Percentiles rank a stretch among this genome's conserved stretches.
Conservation (phyloP, 2,113 vertebrate species). For the Acrocephalus kingi region DNA sequence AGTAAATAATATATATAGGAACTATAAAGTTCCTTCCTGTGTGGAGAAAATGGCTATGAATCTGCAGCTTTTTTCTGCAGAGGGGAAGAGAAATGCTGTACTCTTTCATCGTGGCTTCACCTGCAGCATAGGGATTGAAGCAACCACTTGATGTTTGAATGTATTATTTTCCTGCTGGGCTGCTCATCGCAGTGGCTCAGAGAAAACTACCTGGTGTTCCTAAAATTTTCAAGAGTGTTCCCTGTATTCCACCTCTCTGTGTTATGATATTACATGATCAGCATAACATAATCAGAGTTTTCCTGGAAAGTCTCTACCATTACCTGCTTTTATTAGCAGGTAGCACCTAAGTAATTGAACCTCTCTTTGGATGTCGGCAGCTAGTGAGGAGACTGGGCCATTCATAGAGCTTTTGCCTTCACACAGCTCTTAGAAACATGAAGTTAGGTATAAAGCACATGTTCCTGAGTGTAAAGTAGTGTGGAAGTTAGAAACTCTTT, state of each 20-base stretch:
- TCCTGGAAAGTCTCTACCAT: not conserved
- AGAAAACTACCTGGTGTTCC: not conserved
- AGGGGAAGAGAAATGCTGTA: not conserved
- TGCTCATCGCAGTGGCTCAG: not conserved
- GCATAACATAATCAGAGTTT: fast-evolving
- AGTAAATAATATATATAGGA: not conserved
- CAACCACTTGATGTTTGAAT: not conserved
- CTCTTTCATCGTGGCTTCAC: not conserved
- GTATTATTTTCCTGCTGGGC: not conserved
- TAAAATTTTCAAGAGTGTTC: not conserved
- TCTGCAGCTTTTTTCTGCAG: not conserved
- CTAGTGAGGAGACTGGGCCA: not conserved
- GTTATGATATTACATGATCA: not conserved
- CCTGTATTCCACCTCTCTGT: not conserved
- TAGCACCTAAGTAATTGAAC: not conserved
- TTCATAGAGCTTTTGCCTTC: not conserved
- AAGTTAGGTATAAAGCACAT: not conserved
- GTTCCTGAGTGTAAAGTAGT: not conserved
- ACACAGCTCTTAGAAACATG: not conserved
- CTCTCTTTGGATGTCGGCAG: not conserved
- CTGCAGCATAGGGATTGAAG: not conserved
- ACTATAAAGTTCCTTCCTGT: not conserved
- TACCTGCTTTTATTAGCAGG: not conserved
- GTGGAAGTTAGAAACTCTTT: not conserved
- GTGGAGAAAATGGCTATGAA: not conserved